phyloP scores from a whole-genome alignment of 2,113 vertebrate genomes.

The Psilopogon haemacephalus region DNA sequence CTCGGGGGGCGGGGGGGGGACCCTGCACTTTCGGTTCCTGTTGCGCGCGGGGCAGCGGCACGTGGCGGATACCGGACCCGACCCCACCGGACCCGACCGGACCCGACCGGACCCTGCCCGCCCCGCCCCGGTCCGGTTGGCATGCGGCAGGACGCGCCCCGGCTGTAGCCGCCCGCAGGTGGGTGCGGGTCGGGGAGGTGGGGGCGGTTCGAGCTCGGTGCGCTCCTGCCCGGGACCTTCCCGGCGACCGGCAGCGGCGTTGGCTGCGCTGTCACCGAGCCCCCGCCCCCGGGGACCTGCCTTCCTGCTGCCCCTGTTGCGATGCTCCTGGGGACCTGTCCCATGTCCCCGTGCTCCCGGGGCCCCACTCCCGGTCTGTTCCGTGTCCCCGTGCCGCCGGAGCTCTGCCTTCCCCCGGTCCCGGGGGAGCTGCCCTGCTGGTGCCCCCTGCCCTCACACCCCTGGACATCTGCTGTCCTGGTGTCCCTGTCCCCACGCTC shows the following conservation, averaged over 20 bases:
- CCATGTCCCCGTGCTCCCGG: background rate
- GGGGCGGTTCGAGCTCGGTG: too few relatives aligned
- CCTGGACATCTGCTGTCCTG: background rate
- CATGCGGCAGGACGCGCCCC: background rate
- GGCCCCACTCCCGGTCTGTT: background rate
- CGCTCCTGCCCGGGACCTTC: too few relatives aligned
- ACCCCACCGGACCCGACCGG: background rate
- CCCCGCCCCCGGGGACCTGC: background rate
- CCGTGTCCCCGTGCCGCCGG: background rate
- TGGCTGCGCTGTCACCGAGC: background rate
- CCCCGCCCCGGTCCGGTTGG: background rate
- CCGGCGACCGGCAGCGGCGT: background rate
- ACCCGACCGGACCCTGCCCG: background rate
- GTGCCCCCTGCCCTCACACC: background rate
- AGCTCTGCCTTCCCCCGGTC: too few relatives aligned
- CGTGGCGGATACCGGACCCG: background rate
- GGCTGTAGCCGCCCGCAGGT: background rate
- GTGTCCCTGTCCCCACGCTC: background rate
- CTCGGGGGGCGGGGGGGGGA: background rate
- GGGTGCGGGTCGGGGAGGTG: background rate
- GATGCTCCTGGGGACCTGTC: background rate
- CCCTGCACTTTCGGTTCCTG: constrained; percentile 5
- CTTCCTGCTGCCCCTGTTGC: background rate
- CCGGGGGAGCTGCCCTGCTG: background rate
- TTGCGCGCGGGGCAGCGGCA: background rate